Evolutionary conservation across 2,888 invertebrate genomes (phyloP), one percentile per base, ranked within the genome.

Genomic region (Ophion costatus): DNA sequence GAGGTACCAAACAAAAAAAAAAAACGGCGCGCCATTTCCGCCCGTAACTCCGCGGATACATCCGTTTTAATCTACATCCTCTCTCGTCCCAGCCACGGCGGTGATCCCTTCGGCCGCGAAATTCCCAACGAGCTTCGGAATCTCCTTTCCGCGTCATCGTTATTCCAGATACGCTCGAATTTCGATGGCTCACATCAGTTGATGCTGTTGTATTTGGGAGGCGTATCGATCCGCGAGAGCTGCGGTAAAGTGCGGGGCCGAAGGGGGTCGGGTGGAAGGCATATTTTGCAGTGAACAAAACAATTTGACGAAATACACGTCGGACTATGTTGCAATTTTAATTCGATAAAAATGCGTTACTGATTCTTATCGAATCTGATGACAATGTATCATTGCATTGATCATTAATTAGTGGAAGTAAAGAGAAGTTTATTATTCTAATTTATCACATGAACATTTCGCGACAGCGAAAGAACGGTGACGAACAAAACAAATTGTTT

Each of bases 1-100:
- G 89, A 88, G 83, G 84, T 87, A 51, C 83, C 87, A 87, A 90
- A 91, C 91, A 29, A 29, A 91, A 91, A 90, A 91, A 91, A 29
- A 29, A 91, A 91, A 90, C 90, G 89, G 83, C 83, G 87, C 89
- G 87, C 91, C 91, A 91, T 91, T 92, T 92, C 89, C 89, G 79
- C 56, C 89, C 88, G 63, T 57, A 76, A 81, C 51, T 80, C 70
- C 11, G 63, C 69, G 71, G 83, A 75, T 51, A 20, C 80, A 33
- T 59, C n/a, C 59, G 29, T 70, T 80, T 59, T 22, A 45, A 29
- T 61, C 61, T 22, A 11, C 33, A 22, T 17, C 29, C 42, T 51
- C 59, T 75, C 59, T 59, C 64, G 17, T 0, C 64, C 7, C 20
- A 59, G 11, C 78, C 88, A 88, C 85, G 88, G 89, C 84, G 89